Conservation (phyloP, 2,888 invertebrate genomes). For the Coelogynopora nodosa region DNA sequence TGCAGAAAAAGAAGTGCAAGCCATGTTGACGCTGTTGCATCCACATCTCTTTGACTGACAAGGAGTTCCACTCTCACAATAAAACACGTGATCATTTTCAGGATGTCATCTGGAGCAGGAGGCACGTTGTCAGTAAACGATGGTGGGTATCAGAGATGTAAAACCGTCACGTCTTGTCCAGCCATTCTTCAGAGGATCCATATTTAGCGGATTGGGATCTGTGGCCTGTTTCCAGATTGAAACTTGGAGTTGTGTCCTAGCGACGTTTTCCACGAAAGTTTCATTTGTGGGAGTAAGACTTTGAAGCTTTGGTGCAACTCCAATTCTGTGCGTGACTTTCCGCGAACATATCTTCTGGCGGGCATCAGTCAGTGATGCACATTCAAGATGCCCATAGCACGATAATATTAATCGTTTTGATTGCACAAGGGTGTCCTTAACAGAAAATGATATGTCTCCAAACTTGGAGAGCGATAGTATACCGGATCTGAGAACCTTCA, state of each 20-base stretch:
- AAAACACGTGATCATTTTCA: not conserved
- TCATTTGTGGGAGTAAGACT: not conserved
- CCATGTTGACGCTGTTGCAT: not conserved
- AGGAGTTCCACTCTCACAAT: not conserved
- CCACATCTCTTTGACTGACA: constrained; percentile 2
- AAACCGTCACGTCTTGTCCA: not conserved
- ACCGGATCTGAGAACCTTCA: not conserved
- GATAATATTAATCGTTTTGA: not conserved
- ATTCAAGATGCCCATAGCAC: not conserved
- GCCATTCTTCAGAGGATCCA: not conserved
- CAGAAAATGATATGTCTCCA: not conserved
- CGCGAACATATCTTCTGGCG: constrained; percentile 1
- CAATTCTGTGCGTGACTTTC: not conserved
- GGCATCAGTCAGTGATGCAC: not conserved
- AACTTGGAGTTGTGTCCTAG: not conserved
- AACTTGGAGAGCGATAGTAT: not conserved
- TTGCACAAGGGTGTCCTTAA: not conserved
- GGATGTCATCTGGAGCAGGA: not conserved
- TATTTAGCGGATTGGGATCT: not conserved
- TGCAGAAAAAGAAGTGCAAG: not conserved
- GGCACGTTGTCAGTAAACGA: not conserved
- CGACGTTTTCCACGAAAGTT: not conserved
- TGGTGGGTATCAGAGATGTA: not conserved
- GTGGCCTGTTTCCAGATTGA: not conserved
- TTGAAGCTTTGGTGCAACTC: not conserved